Evolutionary conservation across 2,113 vertebrate genomes (phyloP).

Genomic region (Eublepharis macularius): DNA sequence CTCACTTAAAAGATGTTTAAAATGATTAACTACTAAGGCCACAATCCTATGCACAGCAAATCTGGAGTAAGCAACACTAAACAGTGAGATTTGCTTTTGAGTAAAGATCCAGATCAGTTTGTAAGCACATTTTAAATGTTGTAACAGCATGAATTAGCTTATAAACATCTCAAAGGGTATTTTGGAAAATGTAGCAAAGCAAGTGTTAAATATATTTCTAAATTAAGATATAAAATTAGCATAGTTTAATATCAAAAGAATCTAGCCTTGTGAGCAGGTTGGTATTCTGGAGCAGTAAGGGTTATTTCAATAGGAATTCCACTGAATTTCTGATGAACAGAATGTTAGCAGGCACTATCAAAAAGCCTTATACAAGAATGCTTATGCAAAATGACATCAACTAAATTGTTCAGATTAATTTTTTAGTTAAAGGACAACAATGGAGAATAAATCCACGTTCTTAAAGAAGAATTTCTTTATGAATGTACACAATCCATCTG

Average conservation of each 20-base stretch:
- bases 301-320: neutral
- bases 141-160: neutral
- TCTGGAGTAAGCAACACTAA: neutral
- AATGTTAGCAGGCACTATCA: neutral
- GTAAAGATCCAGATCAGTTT: too few species aligned
- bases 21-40: neutral
- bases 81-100: neutral
- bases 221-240: neutral
- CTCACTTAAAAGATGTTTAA: neutral
- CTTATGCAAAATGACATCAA: conserved; percentile 24
- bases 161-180: conserved; percentile 3
- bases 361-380: conserved; percentile 7
- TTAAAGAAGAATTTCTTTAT: neutral
- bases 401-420: conserved; percentile 32
- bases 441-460: conserved; percentile 15
- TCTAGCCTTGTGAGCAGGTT: neutral
- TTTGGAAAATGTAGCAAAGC: neutral
- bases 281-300: conserved; percentile 4
- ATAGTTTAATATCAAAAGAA: neutral
- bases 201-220: conserved; percentile 18
- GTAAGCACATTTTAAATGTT: neutral
- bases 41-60: neutral
- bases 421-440: conserved; percentile 18
- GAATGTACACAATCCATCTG: conserved; percentile 36
- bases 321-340: neutral